These are phyloP conservation scores for Drosophila burlai DNA, from an alignment of 1,140 invertebrate species.

Conservation along the genomic window DNA sequence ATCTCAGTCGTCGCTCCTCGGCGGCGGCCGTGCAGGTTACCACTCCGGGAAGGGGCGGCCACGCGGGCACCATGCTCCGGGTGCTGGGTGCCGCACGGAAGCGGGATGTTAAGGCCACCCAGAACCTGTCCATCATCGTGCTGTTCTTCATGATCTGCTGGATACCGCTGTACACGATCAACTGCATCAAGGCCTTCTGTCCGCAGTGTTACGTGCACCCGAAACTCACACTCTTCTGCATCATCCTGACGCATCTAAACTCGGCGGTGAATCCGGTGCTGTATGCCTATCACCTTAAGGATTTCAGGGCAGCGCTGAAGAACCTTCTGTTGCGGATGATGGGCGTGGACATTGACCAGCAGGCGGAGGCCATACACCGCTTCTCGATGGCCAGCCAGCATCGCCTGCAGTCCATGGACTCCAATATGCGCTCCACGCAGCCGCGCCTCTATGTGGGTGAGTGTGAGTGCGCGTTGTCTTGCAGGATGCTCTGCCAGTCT, in stretches of 20 bases:
- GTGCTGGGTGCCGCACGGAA: conserved; percentile 92
- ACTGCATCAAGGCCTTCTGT: conserved; percentile 94
- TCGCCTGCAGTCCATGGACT: conserved; percentile 78
- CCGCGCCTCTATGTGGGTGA: conserved; percentile 84
- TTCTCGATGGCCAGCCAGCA: conserved; percentile 84
- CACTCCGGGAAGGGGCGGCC: conserved; percentile 49
- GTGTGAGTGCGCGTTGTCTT: conserved; percentile 74
- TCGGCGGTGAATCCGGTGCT: conserved; percentile 94
- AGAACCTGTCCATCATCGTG: conserved; percentile 95
- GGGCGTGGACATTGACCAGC: conserved; percentile 84
- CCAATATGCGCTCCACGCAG: conserved; percentile 79
- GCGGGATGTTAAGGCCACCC: conserved; percentile 95
- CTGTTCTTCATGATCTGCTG: conserved; percentile 96
- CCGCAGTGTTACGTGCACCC: conserved; percentile 88
- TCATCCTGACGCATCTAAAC: conserved; percentile 95
- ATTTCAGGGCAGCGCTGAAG: conserved; percentile 92
- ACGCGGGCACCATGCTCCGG: conserved; percentile 88
- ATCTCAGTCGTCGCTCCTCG: conserved; percentile 78
- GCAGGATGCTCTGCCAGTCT: neutral
- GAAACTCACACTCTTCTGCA: conserved; percentile 91
- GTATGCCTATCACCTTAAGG: conserved; percentile 95
- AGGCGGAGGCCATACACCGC: conserved; percentile 82
- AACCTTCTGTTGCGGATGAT: conserved; percentile 87
- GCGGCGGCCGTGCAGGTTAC: conserved; percentile 73
- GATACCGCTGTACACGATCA: conserved; percentile 96